Evolutionary conservation across 2,797 vertebrate species (phyloP).

Genomic region (Pangasius sanitwongsei): DNA sequence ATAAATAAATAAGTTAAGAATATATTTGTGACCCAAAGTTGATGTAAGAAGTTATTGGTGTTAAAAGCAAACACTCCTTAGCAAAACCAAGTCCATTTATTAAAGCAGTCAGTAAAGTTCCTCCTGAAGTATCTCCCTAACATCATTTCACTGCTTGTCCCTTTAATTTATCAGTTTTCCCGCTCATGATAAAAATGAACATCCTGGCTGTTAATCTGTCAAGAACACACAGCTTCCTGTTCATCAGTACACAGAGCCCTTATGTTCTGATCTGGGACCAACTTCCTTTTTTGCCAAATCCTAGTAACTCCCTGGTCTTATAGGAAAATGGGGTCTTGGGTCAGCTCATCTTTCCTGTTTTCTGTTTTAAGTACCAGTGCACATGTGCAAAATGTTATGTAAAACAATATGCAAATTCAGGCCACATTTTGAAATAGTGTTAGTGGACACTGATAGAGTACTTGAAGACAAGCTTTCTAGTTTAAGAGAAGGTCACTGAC

Average conservation of each 20-base stretch:
- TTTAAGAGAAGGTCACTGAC: background rate
- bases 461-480: background rate
- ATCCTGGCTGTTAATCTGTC: slow-evolving; percentile 11
- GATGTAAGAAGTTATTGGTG: background rate
- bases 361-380: background rate
- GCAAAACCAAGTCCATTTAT: background rate
- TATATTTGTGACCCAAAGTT: background rate
- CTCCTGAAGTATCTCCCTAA: background rate
- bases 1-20: background rate
- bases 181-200: slow-evolving; percentile 16
- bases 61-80: background rate
- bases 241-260: background rate
- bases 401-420: background rate
- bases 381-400: background rate
- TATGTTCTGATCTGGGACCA: background rate
- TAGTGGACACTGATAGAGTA: no score
- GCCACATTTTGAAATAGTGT: background rate
- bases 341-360: background rate
- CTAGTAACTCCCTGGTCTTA: background rate
- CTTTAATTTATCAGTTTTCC: background rate
- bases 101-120: background rate
- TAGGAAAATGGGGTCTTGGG: background rate
- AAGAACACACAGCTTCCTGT: slow-evolving; percentile 31
- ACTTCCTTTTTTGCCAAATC: background rate
- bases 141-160: background rate